These are phyloP conservation scores for Oryzias curvinotus DNA, from an alignment of 2,113 vertebrate species.

Conservation along the genomic window DNA sequence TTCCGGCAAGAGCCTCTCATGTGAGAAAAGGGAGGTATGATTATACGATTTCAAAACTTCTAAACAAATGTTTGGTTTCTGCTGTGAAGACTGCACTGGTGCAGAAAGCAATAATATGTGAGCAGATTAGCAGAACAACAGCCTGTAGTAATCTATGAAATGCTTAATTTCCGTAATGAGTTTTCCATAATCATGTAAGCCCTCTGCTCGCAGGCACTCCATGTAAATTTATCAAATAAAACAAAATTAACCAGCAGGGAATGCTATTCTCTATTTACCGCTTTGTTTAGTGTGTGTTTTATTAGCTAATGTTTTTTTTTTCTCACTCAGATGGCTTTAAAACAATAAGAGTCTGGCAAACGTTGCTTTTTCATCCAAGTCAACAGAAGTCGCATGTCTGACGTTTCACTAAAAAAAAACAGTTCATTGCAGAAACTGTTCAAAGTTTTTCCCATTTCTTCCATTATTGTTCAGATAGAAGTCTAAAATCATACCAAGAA, in stretches of 20 bases:
- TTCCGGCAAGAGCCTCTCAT: constrained; percentile 13
- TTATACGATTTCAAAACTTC: constrained; percentile 50
- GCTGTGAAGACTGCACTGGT: constrained; percentile 59
- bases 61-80: constrained; percentile 55
- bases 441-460: no score
- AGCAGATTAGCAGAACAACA: constrained; percentile 70
- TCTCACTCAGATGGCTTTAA: constrained; percentile 4
- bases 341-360: constrained; percentile 21
- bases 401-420: constrained; percentile 19
- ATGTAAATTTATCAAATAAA: constrained; percentile 60
- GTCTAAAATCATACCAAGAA: constrained; percentile 24
- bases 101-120: constrained; percentile 65
- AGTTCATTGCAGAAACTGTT: neutral
- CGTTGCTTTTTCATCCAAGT: constrained; percentile 6
- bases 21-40: neutral
- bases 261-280: constrained; percentile 59
- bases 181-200: constrained; percentile 71
- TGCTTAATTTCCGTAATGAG: constrained; percentile 72
- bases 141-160: constrained; percentile 75
- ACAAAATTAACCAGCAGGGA: constrained; percentile 54
- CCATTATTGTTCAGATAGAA: constrained; percentile 1
- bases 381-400: neutral
- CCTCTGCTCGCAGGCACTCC: constrained; percentile 58
- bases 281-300: constrained; percentile 49
- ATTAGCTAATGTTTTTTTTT: constrained; percentile 11